Percentiles rank a stretch among this genome's conserved stretches.
phyloP scores from a whole-genome alignment of 2,113 vertebrate species.

The Anhinga anhinga region DNA sequence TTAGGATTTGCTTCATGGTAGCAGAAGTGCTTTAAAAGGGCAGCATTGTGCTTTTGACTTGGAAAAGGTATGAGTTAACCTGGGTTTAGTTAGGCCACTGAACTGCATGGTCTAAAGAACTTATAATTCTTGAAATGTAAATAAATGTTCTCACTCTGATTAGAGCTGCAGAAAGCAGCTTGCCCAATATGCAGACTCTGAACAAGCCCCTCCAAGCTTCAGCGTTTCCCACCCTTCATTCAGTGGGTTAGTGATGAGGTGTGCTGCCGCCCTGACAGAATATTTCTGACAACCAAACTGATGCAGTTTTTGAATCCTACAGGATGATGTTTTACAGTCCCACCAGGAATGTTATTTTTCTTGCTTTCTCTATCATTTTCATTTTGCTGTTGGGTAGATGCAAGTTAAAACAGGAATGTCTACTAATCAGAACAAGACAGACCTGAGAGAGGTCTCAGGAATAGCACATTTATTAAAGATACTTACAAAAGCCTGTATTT shows the following conservation, averaged over 20 bases:
- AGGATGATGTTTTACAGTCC: neutral
- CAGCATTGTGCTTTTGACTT: conserved; percentile 3
- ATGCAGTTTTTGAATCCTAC: neutral
- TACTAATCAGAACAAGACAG: neutral
- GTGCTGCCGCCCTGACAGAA: neutral
- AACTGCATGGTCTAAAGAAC: neutral
- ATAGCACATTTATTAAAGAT: neutral
- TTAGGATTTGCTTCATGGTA: neutral
- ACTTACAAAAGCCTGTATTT: neutral
- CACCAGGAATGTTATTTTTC: neutral
- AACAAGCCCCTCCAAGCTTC: neutral
- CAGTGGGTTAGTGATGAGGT: neutral
- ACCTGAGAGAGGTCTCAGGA: neutral
- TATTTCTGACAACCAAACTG: neutral
- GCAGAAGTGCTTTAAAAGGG: neutral
- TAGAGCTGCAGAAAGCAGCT: neutral
- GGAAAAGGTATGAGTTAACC: conserved; percentile 21
- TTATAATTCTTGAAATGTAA: neutral
- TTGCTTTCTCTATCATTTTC: neutral
- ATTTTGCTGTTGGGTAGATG: neutral
- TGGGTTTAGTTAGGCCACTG: neutral
- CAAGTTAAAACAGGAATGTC: neutral
- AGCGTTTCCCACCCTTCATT: neutral
- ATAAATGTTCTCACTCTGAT: neutral
- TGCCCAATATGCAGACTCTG: neutral